A percentile compares a stretch with the other conserved stretches of the same genome.
These are phyloP conservation scores for Picathartes gymnocephalus DNA, from an alignment of 2,113 vertebrate genomes.

Conservation along the genomic window DNA sequence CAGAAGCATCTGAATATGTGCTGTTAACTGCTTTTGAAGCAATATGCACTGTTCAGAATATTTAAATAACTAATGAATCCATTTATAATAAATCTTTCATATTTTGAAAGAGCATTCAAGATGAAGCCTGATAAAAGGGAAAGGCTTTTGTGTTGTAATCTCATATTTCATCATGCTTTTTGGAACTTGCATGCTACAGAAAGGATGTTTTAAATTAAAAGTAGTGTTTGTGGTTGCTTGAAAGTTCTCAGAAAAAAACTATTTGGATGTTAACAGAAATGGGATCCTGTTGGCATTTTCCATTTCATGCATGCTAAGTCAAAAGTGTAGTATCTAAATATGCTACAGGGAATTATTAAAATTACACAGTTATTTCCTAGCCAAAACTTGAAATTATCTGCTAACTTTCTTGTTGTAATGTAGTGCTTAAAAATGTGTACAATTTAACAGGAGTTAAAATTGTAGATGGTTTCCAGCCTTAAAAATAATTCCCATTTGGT, in stretches of 20 bases:
- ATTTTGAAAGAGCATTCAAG: not conserved
- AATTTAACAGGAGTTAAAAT: not conserved
- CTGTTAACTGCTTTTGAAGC: not conserved
- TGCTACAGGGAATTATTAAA: conserved; percentile 6
- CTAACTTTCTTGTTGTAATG: not conserved
- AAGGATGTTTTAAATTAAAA: not conserved
- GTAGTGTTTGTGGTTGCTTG: not conserved
- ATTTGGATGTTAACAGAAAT: not conserved
- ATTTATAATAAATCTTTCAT: not conserved
- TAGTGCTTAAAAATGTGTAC: not conserved
- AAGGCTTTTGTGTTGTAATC: not conserved
- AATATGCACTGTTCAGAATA: not conserved
- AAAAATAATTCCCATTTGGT: conserved; percentile 4
- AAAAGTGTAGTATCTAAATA: conserved; percentile 7
- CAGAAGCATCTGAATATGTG: not conserved
- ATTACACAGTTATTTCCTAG: not conserved
- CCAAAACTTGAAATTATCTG: not conserved
- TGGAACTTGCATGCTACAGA: not conserved
- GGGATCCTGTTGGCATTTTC: not conserved
- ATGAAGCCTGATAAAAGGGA: not conserved
- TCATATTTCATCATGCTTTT: not conserved
- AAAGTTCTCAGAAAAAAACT: not conserved
- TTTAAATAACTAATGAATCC: not conserved
- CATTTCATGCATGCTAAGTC: not conserved
- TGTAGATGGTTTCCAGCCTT: not conserved